A percentile compares a stretch with the other conserved stretches of the same genome.
phyloP scores from a whole-genome alignment of 2,113 vertebrate species.

The Lepidothrix coronata region DNA sequence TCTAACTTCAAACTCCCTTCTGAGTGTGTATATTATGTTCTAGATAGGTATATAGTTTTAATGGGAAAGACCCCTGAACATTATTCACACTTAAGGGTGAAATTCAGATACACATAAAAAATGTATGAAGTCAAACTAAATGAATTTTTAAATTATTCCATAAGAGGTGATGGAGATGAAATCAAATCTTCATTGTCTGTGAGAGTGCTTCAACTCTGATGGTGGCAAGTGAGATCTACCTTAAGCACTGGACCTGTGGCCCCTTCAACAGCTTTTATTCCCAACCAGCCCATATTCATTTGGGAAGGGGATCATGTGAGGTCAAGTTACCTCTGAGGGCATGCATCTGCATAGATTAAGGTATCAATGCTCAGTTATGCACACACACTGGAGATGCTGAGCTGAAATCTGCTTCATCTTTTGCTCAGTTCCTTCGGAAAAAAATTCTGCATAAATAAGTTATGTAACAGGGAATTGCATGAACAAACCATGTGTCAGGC shows the following conservation, averaged over 20 bases:
- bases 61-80: not conserved
- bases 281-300: not conserved
- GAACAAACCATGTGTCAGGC: not conserved
- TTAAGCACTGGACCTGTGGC: not conserved
- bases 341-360: rapidly evolving
- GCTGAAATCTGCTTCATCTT: not conserved
- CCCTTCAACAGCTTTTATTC: not conserved
- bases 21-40: not conserved
- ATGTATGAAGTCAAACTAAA: not conserved
- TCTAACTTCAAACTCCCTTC: not conserved
- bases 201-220: not conserved
- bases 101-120: conserved; percentile 4
- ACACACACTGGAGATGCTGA: not conserved
- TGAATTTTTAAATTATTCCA: not conserved
- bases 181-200: not conserved
- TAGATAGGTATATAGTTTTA: not conserved
- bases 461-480: not conserved
- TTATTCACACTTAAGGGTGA: not conserved
- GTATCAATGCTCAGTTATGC: not conserved
- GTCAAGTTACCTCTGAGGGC: not conserved
- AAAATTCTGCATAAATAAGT: not conserved
- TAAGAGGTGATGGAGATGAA: not conserved
- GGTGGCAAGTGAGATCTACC: rapidly evolving
- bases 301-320: not conserved
- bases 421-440: not conserved